Evolutionary conservation across 2,113 vertebrate species (phyloP).

Genomic region (Nicator chloris): DNA sequence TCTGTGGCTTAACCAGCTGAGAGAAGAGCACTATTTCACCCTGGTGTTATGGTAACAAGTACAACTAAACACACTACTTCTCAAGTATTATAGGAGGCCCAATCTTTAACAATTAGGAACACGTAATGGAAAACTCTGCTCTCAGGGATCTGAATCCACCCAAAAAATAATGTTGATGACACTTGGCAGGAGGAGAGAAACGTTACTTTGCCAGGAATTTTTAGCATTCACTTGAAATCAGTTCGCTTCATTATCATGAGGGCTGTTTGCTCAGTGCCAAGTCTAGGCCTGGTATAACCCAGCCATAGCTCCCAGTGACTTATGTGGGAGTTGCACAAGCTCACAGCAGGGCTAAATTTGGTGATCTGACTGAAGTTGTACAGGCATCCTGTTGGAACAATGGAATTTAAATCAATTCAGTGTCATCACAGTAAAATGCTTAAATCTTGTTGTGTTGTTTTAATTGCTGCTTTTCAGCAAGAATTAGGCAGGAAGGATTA

Average conservation of each 20-base stretch:
- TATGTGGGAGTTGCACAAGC: constrained; percentile 48
- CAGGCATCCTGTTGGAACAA: constrained; percentile 63
- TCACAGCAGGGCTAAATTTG: constrained; percentile 54
- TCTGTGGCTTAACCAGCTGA: constrained; percentile 47
- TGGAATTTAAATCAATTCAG: constrained; percentile 66
- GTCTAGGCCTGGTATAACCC: constrained; percentile 47
- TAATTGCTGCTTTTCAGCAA: constrained; percentile 27
- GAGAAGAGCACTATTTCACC: constrained; percentile 50
- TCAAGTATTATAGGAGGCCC: constrained; percentile 53
- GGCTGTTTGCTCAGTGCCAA: constrained; percentile 60
- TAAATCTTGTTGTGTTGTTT: constrained; percentile 56
- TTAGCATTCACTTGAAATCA: constrained; percentile 62
- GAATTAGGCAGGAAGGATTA: not conserved
- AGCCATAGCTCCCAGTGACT: constrained; percentile 57
- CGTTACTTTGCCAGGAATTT: constrained; percentile 55
- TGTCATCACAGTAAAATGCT: constrained; percentile 50
- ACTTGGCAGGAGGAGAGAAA: constrained; percentile 65
- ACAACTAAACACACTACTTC: constrained; percentile 61
- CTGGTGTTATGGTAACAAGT: constrained; percentile 65
- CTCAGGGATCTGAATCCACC: constrained; percentile 62
- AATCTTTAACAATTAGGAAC: constrained; percentile 66
- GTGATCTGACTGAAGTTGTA: constrained; percentile 26
- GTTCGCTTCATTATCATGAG: constrained; percentile 66
- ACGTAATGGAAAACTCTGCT: constrained; percentile 70
- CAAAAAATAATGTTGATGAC: constrained; percentile 71